Evolutionary conservation across 1,140 invertebrate species (phyloP), one percentile per base, ranked within the genome.

Genomic region (Drosophila kohkoa): DNA sequence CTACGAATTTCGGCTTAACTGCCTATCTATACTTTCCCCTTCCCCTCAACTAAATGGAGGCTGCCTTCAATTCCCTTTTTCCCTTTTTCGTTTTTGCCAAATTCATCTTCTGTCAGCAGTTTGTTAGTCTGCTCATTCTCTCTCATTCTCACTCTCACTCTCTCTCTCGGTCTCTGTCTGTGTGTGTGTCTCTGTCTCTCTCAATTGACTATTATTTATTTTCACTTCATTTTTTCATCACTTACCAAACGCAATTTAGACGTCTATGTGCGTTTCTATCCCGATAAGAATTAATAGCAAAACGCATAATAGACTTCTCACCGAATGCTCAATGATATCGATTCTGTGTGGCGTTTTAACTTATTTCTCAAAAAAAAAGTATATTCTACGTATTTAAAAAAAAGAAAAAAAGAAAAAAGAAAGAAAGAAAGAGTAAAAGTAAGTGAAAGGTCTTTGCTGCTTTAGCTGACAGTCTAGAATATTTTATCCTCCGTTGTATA

Each of bases 171-270:
- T 32, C 45, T 16, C 11, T 30, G n/a, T 41, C 16, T 62, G 43
- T 35, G n/a, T 45, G 10, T 41, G 28, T 62, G 43, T 35, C 66
- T 63, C 11, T 30, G 13, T 51, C 20, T 67, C 41, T 35, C 13
- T 48, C 45, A 38, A 43, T 59, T 49, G 64, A 73, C 62, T 63
- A 63, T 69, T 75, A 68, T 77, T 77, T 72, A 51, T 80, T 75
- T 32, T 64, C 46, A 79, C 52, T 76, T 76, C 64, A 62, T 76
- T 77, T 67, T 77, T 65, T 58, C 49, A 49, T 51, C 58, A 66
- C 66, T 79, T 79, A 81, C 66, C 67, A 70, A 25, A 32, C 55
- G 38, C 75, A 75, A 78, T 75, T 82, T 77, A 77, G 80, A 81
- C 75, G 79, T 82, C 66, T 78, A 70, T 66, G 76, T 70, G 75